Evolutionary conservation across 2,113 vertebrate genomes (phyloP).

Genomic region (Peromyscus leucopus): DNA sequence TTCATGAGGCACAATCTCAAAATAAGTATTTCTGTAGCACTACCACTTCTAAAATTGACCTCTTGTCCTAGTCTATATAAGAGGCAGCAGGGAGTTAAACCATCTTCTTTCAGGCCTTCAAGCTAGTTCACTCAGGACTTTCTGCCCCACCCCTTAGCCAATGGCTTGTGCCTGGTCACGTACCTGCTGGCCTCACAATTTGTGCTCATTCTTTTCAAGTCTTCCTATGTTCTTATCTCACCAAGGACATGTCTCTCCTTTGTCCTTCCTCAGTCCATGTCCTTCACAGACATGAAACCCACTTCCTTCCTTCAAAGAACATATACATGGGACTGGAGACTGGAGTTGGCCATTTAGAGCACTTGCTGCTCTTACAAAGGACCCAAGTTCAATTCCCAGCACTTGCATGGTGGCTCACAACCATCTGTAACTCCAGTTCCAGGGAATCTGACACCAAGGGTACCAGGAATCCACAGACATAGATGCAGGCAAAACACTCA

Average conservation of each 20-base stretch:
- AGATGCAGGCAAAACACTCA: neutral
- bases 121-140: neutral
- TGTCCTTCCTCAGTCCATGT: neutral
- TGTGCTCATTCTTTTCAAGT: neutral
- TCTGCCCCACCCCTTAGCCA: neutral
- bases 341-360: neutral
- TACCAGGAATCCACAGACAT: neutral
- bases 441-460: neutral
- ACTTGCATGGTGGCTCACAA: neutral
- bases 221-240: neutral
- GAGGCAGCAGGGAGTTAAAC: neutral
- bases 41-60: neutral
- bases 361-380: neutral
- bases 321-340: no score
- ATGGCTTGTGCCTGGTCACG: neutral
- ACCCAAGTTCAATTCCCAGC: neutral
- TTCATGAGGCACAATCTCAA: neutral
- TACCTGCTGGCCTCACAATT: neutral
- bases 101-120: neutral
- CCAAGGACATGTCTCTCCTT: neutral
- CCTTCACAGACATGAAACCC: neutral
- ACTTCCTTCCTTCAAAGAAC: neutral
- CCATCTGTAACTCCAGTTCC: neutral
- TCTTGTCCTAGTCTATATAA: neutral
- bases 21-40: neutral